Evolutionary conservation across 2,797 vertebrate genomes (phyloP), one percentile per base, ranked within the genome.

Genomic region (Gymnopithys bicolor): DNA sequence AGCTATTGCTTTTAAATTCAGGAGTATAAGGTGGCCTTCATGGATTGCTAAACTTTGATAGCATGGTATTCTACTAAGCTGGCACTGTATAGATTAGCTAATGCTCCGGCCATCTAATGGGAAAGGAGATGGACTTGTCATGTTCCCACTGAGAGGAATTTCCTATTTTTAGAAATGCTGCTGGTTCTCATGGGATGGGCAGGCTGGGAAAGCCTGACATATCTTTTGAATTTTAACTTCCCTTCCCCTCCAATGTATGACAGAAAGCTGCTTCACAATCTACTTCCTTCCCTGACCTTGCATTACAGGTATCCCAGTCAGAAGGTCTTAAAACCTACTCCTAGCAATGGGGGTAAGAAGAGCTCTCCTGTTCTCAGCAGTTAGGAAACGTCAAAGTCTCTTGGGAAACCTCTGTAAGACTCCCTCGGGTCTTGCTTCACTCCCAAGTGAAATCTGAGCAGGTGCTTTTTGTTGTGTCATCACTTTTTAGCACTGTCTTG

Each of bases 121-220:
- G 82, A 78, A 94, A 84, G 19, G 45, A 91, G 84, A 84, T 2
- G 13, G 78, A 80, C 32, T 93, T 87, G 53, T 19, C 37, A 85
- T 66, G 64, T 89, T 94, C 79, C 71, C 84, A 90, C 35, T 27
- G 46, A 92, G 52, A 95, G 19, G 81, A 90, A 94, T 77, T 85
- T 80, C 43, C 84, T 96, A 89, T 94, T 74, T 95, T 94, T 93
- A 94, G 94, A 94, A 83, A 83, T 52, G 66, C 58, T 92, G 82
- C 51, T 88, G 30, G 58, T 93, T 94, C 95, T 84, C 90, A 90
- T 84, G 66, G 69, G 62, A 90, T 66, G 25, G 64, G 39, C n/a
- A 89, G 79, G 74, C 66, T 81, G 67, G 53, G 82, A 96, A 96
- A 94, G 79, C 45, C 60, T 71, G 62, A 22, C 18, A 19, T 28